Evolutionary conservation across 2,797 vertebrate species (phyloP), one percentile per base, ranked within the genome.

Genomic region (Cephalopachus bancanus): DNA sequence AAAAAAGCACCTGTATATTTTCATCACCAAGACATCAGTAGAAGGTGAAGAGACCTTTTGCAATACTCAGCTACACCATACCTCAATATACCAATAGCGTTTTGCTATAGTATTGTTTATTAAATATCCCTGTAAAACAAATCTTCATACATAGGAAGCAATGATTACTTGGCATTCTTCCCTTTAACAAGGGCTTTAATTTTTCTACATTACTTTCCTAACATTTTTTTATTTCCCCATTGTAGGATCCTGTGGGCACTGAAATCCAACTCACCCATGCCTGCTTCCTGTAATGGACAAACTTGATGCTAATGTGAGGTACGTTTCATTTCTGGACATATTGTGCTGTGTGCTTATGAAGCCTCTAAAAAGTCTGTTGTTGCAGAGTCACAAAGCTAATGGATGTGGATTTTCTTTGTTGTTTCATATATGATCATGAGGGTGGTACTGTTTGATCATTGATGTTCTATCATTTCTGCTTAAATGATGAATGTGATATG

Each of bases 291-390:
- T 99, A 98, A 99, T 99, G 99, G 99, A 99, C 97, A 98, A 98
- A 98, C 98, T 98, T 98, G 98, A 99, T 97, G 98, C 98, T 97
- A 98, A 99, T 99, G 99, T 99, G 98, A 99, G 99, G 99, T 99
- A 99, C 93, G 98, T 92, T 83, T n/a, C 80, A 37, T 64, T 93
- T 17, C 64, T 89, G 4, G 26, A 20, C 65, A 12, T 20, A 7
- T 26, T 81, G 12, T 85, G 22, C 37, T 90, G 2, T 72, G 55
- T 72, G n/a, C 49, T 53, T 33, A 24, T 24, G 5, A 65, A 30
- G 44, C 3, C 24, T 87, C 51, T 71, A 15, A 71, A 86, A 88
- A 96, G 28, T 71, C 19, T 51, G 12, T 80, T 75, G 19, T n/a
- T 26, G 24, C 57, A 37, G 57, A 89, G 3, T 49, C 57, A 64